Evolutionary conservation across 1,140 invertebrate species (phyloP), one percentile per base, ranked within the genome.

Genomic region (Bombyx mandarina): DNA sequence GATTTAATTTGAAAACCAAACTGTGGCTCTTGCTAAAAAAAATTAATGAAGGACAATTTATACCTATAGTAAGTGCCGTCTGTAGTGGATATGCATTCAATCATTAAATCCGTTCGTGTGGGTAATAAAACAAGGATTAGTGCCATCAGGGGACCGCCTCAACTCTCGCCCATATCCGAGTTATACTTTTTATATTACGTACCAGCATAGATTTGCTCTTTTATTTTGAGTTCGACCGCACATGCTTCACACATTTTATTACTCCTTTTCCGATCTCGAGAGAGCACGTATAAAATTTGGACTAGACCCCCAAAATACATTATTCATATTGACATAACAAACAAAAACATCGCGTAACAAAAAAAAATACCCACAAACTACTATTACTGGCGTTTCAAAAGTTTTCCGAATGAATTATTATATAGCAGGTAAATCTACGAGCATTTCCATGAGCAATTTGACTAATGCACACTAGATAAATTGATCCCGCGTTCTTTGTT

Each of bases 61-160:
- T 5, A 3, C 2, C 26, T 35, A 35, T 35, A 35, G 26, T 35
- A 5, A 35, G 26, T 35, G 26, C 26, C 4, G 26, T 35, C 2
- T 35, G 26, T 3, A 35, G 26, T 35, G 26, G 26, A 35, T 35
- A 35, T 35, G 26, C 2, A 35, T 35, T 35, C 26, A 35, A 35
- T 35, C 2, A 35, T 35, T 35, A 35, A 35, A 35, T 35, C 18
- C 69, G 66, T 60, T 67, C 70, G 70, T 85, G 76, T 83, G 82
- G 81, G 82, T 82, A 83, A 80, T 82, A 85, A 82, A 82, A 69
- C 66, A 55, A 62, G 77, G 73, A 83, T 82, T 82, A 82, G 82
- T 82, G 75, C 65, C 62, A 57, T 56, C 61, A 60, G 60, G 57
- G 66, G 62, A 59, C 68, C 63, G 65, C 66, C 65, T 63, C 68